Conservation (phyloP, 2,113 vertebrate species). For the Cyprinus carpio region DNA sequence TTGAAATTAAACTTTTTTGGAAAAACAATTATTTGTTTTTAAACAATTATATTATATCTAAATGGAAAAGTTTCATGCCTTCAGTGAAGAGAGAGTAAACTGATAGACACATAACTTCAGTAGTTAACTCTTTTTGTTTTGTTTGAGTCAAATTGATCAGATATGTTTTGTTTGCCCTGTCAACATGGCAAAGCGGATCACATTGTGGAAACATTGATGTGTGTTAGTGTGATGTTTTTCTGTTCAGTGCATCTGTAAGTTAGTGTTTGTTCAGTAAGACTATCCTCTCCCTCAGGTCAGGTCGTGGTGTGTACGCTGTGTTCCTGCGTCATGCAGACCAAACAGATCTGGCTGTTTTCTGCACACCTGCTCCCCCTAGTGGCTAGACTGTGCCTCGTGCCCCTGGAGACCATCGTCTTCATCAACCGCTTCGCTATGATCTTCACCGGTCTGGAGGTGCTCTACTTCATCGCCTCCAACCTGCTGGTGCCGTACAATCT, state of each 20-base stretch:
- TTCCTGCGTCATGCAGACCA: slow-evolving; percentile 98
- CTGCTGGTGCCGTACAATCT: slow-evolving; percentile 95
- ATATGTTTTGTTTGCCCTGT: background rate
- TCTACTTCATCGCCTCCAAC: slow-evolving; percentile 96
- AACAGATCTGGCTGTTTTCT: slow-evolving; percentile 98
- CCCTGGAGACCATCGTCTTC: slow-evolving; percentile 92
- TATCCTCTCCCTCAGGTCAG: slow-evolving; percentile 79
- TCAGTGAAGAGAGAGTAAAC: background rate
- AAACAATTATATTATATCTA: too few relatives aligned
- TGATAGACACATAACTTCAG: background rate
- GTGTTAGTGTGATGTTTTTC: background rate
- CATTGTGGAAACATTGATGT: background rate
- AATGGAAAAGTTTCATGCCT: background rate
- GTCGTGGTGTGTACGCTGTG: slow-evolving; percentile 96
- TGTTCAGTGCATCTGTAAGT: background rate
- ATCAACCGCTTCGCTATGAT: slow-evolving; percentile 99
- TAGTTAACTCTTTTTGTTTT: background rate
- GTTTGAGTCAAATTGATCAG: background rate
- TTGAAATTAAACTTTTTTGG: too few relatives aligned
- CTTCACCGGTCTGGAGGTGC: slow-evolving; percentile 96
- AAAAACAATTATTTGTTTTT: background rate
- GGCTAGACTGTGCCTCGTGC: slow-evolving; percentile 93
- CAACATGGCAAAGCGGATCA: background rate
- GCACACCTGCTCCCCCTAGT: slow-evolving; percentile 96
- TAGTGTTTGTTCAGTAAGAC: background rate